These are phyloP conservation scores for Brachypodius melanocephalos DNA, from an alignment of 2,113 vertebrate genomes.

Conservation along the genomic window DNA sequence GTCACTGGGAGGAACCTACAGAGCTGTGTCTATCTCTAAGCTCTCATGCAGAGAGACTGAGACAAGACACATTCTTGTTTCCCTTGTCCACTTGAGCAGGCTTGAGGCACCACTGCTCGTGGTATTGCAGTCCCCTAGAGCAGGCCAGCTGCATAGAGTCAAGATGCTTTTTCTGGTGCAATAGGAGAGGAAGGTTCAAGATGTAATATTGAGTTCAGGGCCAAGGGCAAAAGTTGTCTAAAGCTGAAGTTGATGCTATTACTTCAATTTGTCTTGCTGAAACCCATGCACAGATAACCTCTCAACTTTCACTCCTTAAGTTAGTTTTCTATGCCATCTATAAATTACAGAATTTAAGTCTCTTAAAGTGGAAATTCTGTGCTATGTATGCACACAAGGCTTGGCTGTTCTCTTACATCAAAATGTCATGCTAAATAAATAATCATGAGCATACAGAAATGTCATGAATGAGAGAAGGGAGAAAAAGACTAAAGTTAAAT, in stretches of 20 bases:
- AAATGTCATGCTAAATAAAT: background rate
- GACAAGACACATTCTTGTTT: background rate
- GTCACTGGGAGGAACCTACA: background rate
- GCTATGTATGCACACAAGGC: background rate
- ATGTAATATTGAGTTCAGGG: fast-evolving
- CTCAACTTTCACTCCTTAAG: background rate
- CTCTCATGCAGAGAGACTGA: background rate
- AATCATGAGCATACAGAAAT: background rate
- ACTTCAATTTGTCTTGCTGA: background rate
- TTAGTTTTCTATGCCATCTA: background rate
- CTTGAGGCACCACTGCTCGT: background rate
- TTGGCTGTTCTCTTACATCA: background rate
- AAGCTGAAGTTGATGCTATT: background rate
- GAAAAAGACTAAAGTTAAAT: background rate
- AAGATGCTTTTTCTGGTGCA: background rate
- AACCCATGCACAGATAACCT: background rate
- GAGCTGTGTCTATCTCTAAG: background rate
- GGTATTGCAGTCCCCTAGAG: background rate
- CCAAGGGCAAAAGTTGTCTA: background rate
- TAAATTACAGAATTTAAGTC: background rate
- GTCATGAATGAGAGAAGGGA: background rate
- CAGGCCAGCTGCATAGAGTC: background rate
- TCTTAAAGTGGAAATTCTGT: background rate
- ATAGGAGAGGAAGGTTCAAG: background rate
- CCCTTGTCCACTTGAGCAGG: background rate